Evolutionary conservation across 2,888 invertebrate genomes (phyloP).

Genomic region (Mantis religiosa): DNA sequence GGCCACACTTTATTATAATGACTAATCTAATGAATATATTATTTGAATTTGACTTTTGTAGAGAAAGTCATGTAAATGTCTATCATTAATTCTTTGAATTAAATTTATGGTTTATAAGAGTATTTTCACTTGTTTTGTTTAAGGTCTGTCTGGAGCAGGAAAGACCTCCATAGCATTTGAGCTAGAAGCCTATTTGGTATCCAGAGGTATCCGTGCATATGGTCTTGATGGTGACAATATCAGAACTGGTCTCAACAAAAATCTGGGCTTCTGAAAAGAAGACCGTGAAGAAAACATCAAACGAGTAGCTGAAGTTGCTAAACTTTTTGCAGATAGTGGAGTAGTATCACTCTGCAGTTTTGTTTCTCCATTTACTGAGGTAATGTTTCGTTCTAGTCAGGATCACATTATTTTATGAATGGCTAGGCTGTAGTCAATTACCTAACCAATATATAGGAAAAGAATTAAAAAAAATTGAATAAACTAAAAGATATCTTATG

Average conservation of each 20-base stretch:
- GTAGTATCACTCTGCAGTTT: conserved; percentile 95
- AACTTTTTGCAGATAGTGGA: conserved; percentile 95
- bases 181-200: conserved; percentile 88
- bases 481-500: too few species aligned
- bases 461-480: too few species aligned
- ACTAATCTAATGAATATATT: too few species aligned
- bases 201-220: conserved; percentile 92
- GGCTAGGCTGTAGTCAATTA: too few species aligned
- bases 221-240: conserved; percentile 98
- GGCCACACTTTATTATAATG: too few species aligned
- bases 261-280: conserved; percentile 88
- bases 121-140: background rate
- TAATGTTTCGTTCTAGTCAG: conserved; percentile 36
- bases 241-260: conserved; percentile 90
- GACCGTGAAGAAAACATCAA: conserved; percentile 97
- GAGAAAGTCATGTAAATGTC: too few species aligned
- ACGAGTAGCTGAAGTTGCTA: conserved; percentile 94
- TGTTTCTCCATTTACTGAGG: conserved; percentile 91
- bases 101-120: background rate
- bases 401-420: too few species aligned
- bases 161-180: conserved; percentile 98
- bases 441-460: too few species aligned
- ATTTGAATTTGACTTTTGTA: too few species aligned
- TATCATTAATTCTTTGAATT: background rate
- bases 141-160: conserved; percentile 80